Conservation (phyloP, 2,797 vertebrate species). For the Ispidina lecontei region DNA sequence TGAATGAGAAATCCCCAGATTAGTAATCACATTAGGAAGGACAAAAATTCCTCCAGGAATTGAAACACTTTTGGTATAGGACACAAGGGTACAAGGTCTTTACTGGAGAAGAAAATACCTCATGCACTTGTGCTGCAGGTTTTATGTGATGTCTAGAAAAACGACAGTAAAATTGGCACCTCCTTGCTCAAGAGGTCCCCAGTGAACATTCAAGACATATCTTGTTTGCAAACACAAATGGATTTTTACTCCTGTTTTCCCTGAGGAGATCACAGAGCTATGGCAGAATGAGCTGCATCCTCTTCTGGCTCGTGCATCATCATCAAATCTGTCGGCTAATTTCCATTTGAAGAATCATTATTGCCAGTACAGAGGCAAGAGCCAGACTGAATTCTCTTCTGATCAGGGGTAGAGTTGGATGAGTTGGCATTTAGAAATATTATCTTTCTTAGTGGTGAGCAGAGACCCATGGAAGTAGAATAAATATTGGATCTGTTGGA, state of each 20-base stretch:
- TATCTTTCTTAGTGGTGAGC: conserved; percentile 17
- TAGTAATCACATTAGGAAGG: conserved; percentile 56
- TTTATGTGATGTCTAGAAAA: conserved; percentile 57
- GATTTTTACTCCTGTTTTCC: conserved; percentile 72
- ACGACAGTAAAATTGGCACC: conserved; percentile 62
- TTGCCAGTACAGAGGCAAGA: conserved; percentile 47
- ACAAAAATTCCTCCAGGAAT: conserved; percentile 39
- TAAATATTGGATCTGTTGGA: background rate
- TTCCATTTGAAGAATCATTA: conserved; percentile 65
- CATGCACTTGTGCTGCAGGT: conserved; percentile 32
- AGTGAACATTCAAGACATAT: conserved; percentile 66
- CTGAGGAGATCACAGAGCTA: conserved; percentile 53
- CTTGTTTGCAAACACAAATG: conserved; percentile 74
- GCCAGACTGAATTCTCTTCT: conserved; percentile 39
- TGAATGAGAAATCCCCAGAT: conserved; percentile 22
- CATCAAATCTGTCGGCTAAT: conserved; percentile 73
- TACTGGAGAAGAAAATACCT: conserved; percentile 52
- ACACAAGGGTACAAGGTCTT: conserved; percentile 56
- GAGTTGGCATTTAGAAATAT: conserved; percentile 39
- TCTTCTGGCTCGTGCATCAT: conserved; percentile 69
- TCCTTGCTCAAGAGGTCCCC: conserved; percentile 66
- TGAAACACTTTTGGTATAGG: conserved; percentile 19
- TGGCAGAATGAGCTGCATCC: conserved; percentile 58
- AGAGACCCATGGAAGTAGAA: background rate
- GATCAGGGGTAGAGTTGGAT: background rate